A percentile compares a stretch with the other conserved stretches of the same genome.
These are phyloP conservation scores for Drosophila erecta DNA, from an alignment of 1,140 invertebrate genomes.

Conservation along the genomic window DNA sequence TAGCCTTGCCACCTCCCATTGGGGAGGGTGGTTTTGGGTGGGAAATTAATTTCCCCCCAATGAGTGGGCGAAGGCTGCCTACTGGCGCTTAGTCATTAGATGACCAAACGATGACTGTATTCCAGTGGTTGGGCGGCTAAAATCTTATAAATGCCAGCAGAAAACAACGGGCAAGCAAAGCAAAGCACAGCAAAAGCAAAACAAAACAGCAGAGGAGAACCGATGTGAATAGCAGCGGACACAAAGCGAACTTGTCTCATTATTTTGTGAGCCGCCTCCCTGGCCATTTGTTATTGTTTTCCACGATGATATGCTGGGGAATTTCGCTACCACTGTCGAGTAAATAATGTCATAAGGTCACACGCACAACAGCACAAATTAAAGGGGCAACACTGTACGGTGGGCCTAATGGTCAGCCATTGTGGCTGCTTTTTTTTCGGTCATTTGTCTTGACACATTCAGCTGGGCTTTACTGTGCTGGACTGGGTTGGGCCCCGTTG, in stretches of 20 bases:
- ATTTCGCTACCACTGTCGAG: slow-evolving; percentile 26
- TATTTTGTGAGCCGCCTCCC: slow-evolving; percentile 49
- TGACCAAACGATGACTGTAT: slow-evolving; percentile 38
- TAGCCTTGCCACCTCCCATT: background rate
- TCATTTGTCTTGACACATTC: slow-evolving; percentile 54
- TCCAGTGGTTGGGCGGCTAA: slow-evolving; percentile 26
- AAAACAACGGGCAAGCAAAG: slow-evolving; percentile 27
- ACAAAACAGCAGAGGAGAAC: slow-evolving; percentile 16
- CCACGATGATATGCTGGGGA: slow-evolving; percentile 38
- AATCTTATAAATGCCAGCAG: slow-evolving; percentile 47
- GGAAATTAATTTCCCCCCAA: slow-evolving; percentile 23
- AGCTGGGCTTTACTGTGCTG: slow-evolving; percentile 21
- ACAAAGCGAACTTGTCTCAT: slow-evolving; percentile 64
- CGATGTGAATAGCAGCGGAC: slow-evolving; percentile 18
- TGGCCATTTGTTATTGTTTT: slow-evolving; percentile 50
- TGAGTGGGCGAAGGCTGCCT: slow-evolving; percentile 1
- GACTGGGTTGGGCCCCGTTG: background rate
- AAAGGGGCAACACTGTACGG: slow-evolving; percentile 20
- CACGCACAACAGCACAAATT: slow-evolving; percentile 32
- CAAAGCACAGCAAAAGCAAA: slow-evolving; percentile 11
- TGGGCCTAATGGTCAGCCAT: slow-evolving; percentile 45
- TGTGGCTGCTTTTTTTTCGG: slow-evolving; percentile 23
- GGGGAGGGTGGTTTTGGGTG: background rate
- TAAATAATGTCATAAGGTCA: slow-evolving; percentile 80
- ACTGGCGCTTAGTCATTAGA: slow-evolving; percentile 52